Evolutionary conservation across 2,888 invertebrate species (phyloP).

Genomic region (Netelia fuscicornis): DNA sequence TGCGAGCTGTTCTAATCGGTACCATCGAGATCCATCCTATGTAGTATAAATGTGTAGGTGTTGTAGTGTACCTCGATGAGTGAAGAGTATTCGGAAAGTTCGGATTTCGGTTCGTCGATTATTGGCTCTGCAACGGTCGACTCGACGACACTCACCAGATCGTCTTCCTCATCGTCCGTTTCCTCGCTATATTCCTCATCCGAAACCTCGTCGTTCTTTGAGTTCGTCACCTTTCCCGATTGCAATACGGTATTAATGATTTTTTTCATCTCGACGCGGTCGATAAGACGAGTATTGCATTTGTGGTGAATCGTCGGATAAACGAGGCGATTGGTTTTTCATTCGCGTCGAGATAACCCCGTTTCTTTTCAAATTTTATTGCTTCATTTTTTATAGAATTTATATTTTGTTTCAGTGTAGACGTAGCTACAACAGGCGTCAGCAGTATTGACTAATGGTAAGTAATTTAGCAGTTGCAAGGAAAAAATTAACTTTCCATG

Average conservation of each 20-base stretch:
- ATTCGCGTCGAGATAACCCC: slow-evolving; percentile 1
- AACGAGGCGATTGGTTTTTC: slow-evolving; percentile 6
- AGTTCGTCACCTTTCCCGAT: slow-evolving; percentile 53
- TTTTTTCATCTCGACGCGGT: not conserved
- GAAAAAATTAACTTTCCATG: too few relatives aligned
- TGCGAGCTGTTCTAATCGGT: too few relatives aligned
- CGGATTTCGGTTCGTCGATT: slow-evolving; percentile 77
- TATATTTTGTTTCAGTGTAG: slow-evolving; percentile 73
- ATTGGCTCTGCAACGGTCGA: slow-evolving; percentile 78
- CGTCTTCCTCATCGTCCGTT: slow-evolving; percentile 75
- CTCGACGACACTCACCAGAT: slow-evolving; percentile 79
- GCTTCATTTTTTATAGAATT: not conserved
- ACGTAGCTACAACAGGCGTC: too few relatives aligned
- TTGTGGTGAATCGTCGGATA: slow-evolving; percentile 23
- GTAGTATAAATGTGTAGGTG: slow-evolving; percentile 56
- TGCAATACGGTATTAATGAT: slow-evolving; percentile 39
- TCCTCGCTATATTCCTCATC: slow-evolving; percentile 69
- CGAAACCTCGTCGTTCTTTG: slow-evolving; percentile 63
- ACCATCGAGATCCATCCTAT: too few relatives aligned
- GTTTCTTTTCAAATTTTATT: slow-evolving; percentile 4
- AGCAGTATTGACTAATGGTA: too few relatives aligned
- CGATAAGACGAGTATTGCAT: not conserved
- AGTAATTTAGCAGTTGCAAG: too few relatives aligned
- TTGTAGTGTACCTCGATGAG: slow-evolving; percentile 77
- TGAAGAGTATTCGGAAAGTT: slow-evolving; percentile 74